A percentile compares a stretch with the other conserved stretches of the same genome.
phyloP scores from a whole-genome alignment of 1,140 invertebrate species.

The Trichogramma pretiosum region DNA sequence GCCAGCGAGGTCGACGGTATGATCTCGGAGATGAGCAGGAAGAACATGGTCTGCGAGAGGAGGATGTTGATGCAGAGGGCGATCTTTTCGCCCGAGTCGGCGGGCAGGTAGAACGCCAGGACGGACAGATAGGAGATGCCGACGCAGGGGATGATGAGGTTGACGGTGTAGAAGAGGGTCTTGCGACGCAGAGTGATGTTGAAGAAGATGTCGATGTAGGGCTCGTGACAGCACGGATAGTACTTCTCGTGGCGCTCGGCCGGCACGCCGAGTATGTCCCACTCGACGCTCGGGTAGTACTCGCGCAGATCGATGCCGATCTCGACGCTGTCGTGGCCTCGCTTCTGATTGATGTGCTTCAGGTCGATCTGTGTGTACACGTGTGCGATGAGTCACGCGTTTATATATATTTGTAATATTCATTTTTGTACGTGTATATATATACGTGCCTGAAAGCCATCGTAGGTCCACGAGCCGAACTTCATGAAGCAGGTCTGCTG shows the following conservation, averaged over 20 bases:
- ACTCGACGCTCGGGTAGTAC: constrained; percentile 93
- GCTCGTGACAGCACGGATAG: constrained; percentile 81
- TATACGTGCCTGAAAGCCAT: constrained; percentile 73
- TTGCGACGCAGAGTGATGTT: constrained; percentile 92
- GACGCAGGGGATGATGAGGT: constrained; percentile 88
- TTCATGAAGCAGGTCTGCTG: constrained; percentile 94
- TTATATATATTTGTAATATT: no score
- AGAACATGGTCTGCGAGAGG: constrained; percentile 98
- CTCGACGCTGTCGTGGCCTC: constrained; percentile 69
- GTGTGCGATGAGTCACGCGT: no score
- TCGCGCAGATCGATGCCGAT: constrained; percentile 87
- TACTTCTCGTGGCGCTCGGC: constrained; percentile 83
- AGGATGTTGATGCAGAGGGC: constrained; percentile 97
- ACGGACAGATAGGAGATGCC: constrained; percentile 87
- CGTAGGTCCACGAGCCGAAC: constrained; percentile 97
- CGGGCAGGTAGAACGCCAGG: constrained; percentile 94
- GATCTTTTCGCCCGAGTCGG: constrained; percentile 97
- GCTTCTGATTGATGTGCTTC: constrained; percentile 77
- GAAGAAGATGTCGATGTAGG: constrained; percentile 94
- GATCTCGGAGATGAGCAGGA: constrained; percentile 94
- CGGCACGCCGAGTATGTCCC: constrained; percentile 92
- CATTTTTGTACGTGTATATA: neutral
- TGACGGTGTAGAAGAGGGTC: constrained; percentile 94
- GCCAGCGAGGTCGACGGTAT: constrained; percentile 97
- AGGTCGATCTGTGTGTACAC: constrained; percentile 65